A percentile compares a stretch with the other conserved stretches of the same genome.
Conservation (phyloP, 2,888 invertebrate genomes). For the Nomada lathburiana region DNA sequence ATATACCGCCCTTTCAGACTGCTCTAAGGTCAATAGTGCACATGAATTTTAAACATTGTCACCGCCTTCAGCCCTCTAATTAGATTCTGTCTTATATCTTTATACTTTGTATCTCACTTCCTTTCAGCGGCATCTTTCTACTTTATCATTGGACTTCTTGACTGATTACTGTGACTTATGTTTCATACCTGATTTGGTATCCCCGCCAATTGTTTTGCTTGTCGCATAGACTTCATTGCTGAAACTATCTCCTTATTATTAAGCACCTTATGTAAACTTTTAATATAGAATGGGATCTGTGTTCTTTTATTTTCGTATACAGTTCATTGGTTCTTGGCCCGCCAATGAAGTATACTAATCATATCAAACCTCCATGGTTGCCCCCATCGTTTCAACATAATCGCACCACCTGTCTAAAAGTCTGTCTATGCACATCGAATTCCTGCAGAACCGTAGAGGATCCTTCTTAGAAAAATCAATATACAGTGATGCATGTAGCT, state of each 20-base stretch:
- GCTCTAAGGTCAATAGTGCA: conserved; percentile 65
- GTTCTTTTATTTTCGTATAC: not conserved
- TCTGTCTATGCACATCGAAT: not conserved
- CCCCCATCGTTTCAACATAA: not conserved
- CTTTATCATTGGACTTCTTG: not conserved
- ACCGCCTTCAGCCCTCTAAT: conserved; percentile 54
- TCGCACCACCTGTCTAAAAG: not conserved
- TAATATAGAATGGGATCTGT: not conserved
- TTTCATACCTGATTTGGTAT: not conserved
- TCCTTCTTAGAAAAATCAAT: conserved; percentile 36
- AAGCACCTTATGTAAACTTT: not conserved
- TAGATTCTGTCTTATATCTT: conserved; percentile 45
- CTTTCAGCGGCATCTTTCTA: not conserved
- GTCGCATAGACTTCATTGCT: not conserved
- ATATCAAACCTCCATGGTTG: not conserved
- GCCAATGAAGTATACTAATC: not conserved
- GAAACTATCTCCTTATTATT: not conserved
- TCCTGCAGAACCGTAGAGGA: conserved; percentile 6
- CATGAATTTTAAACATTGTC: conserved; percentile 70
- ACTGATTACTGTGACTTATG: not conserved
- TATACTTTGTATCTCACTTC: not conserved
- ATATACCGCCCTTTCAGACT: conserved; percentile 63
- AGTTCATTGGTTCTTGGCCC: too few species aligned
- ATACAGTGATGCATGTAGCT: too few species aligned
- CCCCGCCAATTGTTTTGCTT: not conserved